Conservation (phyloP, 2,113 vertebrate genomes). For the Salvelinus sp. region DNA sequence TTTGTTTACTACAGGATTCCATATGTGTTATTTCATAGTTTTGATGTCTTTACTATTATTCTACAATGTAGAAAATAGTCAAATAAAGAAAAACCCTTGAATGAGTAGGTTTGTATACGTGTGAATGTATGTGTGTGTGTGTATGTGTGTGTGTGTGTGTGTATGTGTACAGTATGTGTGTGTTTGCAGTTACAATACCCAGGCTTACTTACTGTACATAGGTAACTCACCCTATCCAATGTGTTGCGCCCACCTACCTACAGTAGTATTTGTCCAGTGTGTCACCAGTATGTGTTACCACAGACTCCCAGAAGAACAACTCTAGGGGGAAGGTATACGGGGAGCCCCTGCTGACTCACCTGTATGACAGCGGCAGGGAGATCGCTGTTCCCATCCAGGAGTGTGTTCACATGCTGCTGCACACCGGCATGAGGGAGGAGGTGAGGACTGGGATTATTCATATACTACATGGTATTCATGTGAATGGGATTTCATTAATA, state of each 20-base stretch:
- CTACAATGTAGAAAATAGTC: too few relatives aligned
- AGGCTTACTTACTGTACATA: too few relatives aligned
- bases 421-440: conserved; percentile 88
- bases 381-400: conserved; percentile 91
- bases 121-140: too few relatives aligned
- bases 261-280: background rate
- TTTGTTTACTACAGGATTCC: too few relatives aligned
- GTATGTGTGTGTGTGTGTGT: too few relatives aligned
- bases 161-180: background rate
- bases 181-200: background rate
- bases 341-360: conserved; percentile 80
- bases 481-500: too few relatives aligned
- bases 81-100: too few relatives aligned
- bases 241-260: too few relatives aligned
- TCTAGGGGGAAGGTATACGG: conserved; percentile 80
- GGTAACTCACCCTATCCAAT: too few relatives aligned
- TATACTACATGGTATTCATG: background rate
- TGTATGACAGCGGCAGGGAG: conserved; percentile 74
- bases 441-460: conserved; percentile 57
- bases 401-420: conserved; percentile 89
- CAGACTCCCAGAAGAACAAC: conserved; percentile 47
- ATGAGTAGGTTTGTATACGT: too few relatives aligned
- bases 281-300: background rate
- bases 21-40: too few relatives aligned
- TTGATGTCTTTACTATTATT: too few relatives aligned